Percentiles rank a stretch among this genome's conserved stretches.
These are phyloP conservation scores for Pyrrhopygopsis socrates DNA, from an alignment of 2,888 invertebrate species.

Conservation along the genomic window DNA sequence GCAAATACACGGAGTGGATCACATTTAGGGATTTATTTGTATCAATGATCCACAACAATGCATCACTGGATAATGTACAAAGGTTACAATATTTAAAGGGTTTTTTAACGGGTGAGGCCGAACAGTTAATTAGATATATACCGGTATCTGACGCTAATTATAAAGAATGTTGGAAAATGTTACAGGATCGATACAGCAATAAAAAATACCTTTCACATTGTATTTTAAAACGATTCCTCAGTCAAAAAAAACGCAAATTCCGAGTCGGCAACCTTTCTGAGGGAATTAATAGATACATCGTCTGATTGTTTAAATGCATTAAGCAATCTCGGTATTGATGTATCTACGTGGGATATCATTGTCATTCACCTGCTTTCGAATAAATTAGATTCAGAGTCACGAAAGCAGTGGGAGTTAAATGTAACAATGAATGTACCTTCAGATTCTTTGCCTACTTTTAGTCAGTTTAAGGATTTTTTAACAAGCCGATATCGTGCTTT, in stretches of 20 bases:
- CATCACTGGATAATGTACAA: constrained; percentile 30
- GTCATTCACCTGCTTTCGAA: constrained; percentile 64
- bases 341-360: constrained; percentile 77
- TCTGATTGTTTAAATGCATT: constrained; percentile 71
- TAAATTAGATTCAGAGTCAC: constrained; percentile 72
- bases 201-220: constrained; percentile 37
- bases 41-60: no score
- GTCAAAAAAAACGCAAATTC: constrained; percentile 8
- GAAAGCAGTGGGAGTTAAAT: constrained; percentile 77
- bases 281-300: constrained; percentile 66
- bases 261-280: constrained; percentile 52
- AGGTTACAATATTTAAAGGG: constrained; percentile 40
- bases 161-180: constrained; percentile 8
- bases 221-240: constrained; percentile 48
- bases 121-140: constrained; percentile 23
- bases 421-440: constrained; percentile 20
- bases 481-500: constrained; percentile 71
- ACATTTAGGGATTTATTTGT: constrained; percentile 52
- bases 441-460: constrained; percentile 77
- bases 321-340: constrained; percentile 54
- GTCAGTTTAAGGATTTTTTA: constrained; percentile 69
- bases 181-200: constrained; percentile 37
- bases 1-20: constrained; percentile 56
- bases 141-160: constrained; percentile 31
- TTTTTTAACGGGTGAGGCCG: constrained; percentile 33